Evolutionary conservation across 2,888 invertebrate genomes (phyloP).

Genomic region (Cremastobaeus sp.): DNA sequence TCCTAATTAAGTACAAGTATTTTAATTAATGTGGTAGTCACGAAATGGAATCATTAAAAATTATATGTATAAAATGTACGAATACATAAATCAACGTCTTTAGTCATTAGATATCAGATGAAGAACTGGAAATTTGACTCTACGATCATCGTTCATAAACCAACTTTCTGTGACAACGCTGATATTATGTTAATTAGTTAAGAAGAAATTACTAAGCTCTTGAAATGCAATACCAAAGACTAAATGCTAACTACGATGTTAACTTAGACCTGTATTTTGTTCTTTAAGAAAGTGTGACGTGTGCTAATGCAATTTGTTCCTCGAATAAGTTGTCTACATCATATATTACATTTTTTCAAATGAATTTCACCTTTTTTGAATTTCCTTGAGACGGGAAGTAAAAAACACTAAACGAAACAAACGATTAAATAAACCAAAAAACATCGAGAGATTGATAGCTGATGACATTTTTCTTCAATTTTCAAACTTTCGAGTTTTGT

Average conservation of each 20-base stretch:
- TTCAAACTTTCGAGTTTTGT: too few relatives aligned
- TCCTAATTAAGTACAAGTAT: constrained; percentile 8
- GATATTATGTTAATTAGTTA: constrained; percentile 55
- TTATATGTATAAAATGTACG: constrained; percentile 28
- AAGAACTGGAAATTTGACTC: constrained; percentile 57
- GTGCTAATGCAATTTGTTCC: constrained; percentile 21
- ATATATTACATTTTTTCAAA: background rate
- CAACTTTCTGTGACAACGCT: constrained; percentile 55
- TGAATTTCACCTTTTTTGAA: background rate
- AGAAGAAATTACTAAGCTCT: constrained; percentile 42
- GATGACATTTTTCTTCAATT: too few relatives aligned
- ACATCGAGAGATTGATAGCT: too few relatives aligned
- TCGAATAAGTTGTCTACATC: constrained; percentile 22
- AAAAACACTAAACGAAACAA: too few relatives aligned
- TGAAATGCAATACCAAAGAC: constrained; percentile 50
- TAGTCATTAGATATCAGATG: constrained; percentile 49
- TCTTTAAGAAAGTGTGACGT: constrained; percentile 28
- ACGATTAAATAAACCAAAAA: too few relatives aligned
- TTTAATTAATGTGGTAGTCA: constrained; percentile 27
- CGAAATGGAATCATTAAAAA: constrained; percentile 31
- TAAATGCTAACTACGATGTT: constrained; percentile 28
- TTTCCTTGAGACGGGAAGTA: too few relatives aligned
- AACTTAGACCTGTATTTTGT: constrained; percentile 30
- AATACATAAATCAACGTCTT: constrained; percentile 56
- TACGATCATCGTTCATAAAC: constrained; percentile 54